These are phyloP conservation scores for Ispidina picta DNA, from an alignment of 2,797 vertebrate species.

Conservation along the genomic window DNA sequence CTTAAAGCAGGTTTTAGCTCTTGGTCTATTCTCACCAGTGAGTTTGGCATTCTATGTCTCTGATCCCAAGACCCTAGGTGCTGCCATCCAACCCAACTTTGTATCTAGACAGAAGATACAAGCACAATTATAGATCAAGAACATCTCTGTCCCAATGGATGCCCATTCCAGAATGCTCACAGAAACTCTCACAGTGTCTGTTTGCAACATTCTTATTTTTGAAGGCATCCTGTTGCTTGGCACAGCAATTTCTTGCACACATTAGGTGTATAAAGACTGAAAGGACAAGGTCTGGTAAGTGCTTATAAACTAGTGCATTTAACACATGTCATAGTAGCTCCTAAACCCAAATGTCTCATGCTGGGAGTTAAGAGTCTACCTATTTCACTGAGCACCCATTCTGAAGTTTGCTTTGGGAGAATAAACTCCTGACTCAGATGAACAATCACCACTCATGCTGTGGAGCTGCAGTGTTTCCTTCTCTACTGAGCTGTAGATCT, in stretches of 20 bases:
- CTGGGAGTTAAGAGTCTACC: neutral
- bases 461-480: neutral
- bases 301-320: neutral
- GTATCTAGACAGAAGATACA: neutral
- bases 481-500: neutral
- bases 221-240: neutral
- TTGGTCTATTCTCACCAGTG: neutral
- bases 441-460: neutral
- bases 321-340: neutral
- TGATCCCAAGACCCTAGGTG: neutral
- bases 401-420: neutral
- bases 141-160: neutral
- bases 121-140: neutral
- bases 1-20: neutral
- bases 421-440: neutral
- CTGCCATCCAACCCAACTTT: neutral
- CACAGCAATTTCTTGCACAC: neutral
- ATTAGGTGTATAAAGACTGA: neutral
- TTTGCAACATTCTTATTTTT: neutral
- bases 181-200: neutral
- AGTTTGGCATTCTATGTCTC: rapidly evolving
- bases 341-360: neutral
- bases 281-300: neutral
- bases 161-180: neutral
- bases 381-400: neutral